Percentiles rank a stretch among this genome's conserved stretches.
These are phyloP conservation scores for Pyrgus malvae DNA, from an alignment of 2,888 invertebrate genomes.

Conservation along the genomic window DNA sequence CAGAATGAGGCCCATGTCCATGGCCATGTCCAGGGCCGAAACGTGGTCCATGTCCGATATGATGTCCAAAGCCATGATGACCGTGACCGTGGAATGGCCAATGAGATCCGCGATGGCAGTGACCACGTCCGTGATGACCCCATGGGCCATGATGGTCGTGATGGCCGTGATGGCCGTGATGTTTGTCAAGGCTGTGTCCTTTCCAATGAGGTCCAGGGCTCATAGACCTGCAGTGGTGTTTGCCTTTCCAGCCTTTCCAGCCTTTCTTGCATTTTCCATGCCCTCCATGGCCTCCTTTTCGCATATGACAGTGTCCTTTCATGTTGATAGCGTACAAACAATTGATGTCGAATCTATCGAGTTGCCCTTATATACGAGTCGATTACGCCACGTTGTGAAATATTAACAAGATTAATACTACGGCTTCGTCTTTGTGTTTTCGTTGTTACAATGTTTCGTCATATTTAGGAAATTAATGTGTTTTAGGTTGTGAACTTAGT, in stretches of 20 bases:
- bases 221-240: slow-evolving; percentile 12
- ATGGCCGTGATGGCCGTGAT: neutral
- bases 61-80: slow-evolving; percentile 1
- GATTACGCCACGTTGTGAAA: neutral
- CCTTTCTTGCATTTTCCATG: too few relatives aligned
- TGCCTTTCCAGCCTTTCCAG: too few relatives aligned
- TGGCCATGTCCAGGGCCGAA: too few relatives aligned
- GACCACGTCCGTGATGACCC: slow-evolving; percentile 1
- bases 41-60: slow-evolving; percentile 11
- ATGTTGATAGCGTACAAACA: neutral
- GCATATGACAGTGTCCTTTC: neutral
- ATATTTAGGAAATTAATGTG: too few relatives aligned
- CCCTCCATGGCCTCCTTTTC: neutral
- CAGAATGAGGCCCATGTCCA: neutral
- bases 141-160: slow-evolving; percentile 17
- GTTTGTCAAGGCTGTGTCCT: neutral
- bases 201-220: slow-evolving; percentile 19
- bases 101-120: neutral
- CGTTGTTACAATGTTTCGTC: too few relatives aligned
- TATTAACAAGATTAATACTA: neutral
- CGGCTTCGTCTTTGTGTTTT: neutral
- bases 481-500: too few relatives aligned
- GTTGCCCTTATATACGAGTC: neutral
- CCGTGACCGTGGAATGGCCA: slow-evolving; percentile 2
- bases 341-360: neutral